Evolutionary conservation across 2,797 vertebrate genomes (phyloP).

Genomic region (Jordanella pulchra): DNA sequence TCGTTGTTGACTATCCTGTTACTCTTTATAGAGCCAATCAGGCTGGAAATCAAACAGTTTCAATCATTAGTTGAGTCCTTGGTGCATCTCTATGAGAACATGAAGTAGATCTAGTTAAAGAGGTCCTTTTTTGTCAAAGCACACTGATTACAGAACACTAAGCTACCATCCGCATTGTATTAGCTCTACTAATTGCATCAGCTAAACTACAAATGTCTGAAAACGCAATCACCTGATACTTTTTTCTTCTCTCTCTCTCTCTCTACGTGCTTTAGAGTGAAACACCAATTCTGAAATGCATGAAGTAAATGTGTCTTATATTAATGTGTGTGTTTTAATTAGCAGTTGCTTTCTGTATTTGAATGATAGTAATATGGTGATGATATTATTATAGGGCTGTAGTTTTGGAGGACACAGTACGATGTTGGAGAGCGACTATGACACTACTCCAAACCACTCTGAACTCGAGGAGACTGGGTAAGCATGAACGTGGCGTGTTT

Average conservation of each 20-base stretch:
- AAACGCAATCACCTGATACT: slow-evolving; percentile 11
- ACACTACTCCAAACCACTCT: slow-evolving; percentile 84
- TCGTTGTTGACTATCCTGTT: neutral
- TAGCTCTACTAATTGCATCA: slow-evolving; percentile 69
- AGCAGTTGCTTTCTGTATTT: neutral
- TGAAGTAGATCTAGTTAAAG: slow-evolving; percentile 6
- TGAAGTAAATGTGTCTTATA: slow-evolving; percentile 33
- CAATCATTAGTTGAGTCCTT: neutral
- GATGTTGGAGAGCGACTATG: slow-evolving; percentile 88
- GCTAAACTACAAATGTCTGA: slow-evolving; percentile 30
- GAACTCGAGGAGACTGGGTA: slow-evolving; percentile 88
- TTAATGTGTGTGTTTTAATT: slow-evolving; percentile 8
- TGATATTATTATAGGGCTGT: slow-evolving; percentile 79
- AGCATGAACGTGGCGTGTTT: slow-evolving; percentile 65
- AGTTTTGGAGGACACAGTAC: slow-evolving; percentile 90
- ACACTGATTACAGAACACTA: slow-evolving; percentile 18
- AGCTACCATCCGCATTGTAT: slow-evolving; percentile 25
- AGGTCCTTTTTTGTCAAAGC: slow-evolving; percentile 17
- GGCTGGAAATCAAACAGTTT: neutral
- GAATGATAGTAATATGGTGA: slow-evolving; percentile 19
- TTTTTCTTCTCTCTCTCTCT: slow-evolving; percentile 36
- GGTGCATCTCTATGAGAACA: slow-evolving; percentile 13
- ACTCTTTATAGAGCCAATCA: neutral
- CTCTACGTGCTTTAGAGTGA: slow-evolving; percentile 45
- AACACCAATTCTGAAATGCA: slow-evolving; percentile 61